These are phyloP conservation scores for Sebastes nivosus DNA, from an alignment of 2,797 vertebrate species.

Conservation along the genomic window DNA sequence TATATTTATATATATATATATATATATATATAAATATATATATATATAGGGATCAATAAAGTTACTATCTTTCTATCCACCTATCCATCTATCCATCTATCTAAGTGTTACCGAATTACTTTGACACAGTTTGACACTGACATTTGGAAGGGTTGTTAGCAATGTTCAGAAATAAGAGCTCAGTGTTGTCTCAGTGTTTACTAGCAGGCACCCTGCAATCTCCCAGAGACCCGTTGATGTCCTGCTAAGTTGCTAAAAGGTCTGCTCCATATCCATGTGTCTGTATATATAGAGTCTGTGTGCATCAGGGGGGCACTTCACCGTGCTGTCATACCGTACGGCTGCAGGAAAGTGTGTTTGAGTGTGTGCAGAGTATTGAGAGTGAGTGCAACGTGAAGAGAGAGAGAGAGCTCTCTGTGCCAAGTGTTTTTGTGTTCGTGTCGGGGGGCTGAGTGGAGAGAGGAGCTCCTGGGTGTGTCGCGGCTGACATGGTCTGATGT, in stretches of 20 bases:
- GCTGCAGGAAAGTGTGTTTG: not conserved
- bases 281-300: not conserved
- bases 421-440: not conserved
- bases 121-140: not conserved
- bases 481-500: slow-evolving; percentile 14
- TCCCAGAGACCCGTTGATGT: not conserved
- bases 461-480: slow-evolving; percentile 2
- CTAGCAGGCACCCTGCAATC: not conserved
- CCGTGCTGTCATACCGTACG: not conserved
- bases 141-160: not conserved
- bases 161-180: not conserved
- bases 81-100: too few species aligned
- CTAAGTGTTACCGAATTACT: not conserved
- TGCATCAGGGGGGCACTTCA: not conserved
- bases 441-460: not conserved
- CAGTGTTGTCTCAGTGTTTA: not conserved
- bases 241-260: not conserved
- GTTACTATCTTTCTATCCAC: too few species aligned
- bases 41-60: too few species aligned
- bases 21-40: too few species aligned
- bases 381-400: not conserved
- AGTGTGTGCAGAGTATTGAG: not conserved
- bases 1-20: too few species aligned
- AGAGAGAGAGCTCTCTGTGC: not conserved
- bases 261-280: not conserved